Evolutionary conservation across 2,888 invertebrate species (phyloP).

Genomic region (Acanthococcus lagerstroemiae): DNA sequence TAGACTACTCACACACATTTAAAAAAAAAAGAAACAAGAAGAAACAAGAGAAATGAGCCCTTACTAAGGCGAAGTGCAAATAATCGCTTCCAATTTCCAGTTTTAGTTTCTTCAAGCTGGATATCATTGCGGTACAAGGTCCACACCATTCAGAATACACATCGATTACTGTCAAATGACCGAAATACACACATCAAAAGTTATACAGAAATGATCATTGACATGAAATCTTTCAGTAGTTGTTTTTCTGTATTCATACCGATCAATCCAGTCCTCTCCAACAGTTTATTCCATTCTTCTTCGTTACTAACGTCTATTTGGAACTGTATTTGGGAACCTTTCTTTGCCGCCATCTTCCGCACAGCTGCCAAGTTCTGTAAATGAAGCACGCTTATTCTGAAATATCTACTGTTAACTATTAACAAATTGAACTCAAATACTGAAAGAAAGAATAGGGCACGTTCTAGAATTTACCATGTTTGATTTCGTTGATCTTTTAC

Average conservation of each 20-base stretch:
- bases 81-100: slow-evolving; percentile 76
- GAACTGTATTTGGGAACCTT: slow-evolving; percentile 62
- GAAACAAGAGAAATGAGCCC: slow-evolving; percentile 33
- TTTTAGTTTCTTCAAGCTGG: slow-evolving; percentile 73
- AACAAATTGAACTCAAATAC: too few species aligned
- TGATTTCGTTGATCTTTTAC: too few species aligned
- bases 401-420: too few species aligned
- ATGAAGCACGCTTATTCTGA: too few species aligned
- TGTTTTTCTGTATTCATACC: slow-evolving; percentile 46
- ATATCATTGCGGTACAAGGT: slow-evolving; percentile 74
- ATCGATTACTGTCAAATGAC: slow-evolving; percentile 57
- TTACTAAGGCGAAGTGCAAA: slow-evolving; percentile 65
- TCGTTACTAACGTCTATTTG: slow-evolving; percentile 71
- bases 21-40: not conserved
- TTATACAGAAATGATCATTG: not conserved
- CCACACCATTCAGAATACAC: slow-evolving; percentile 88
- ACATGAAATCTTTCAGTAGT: not conserved
- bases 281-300: slow-evolving; percentile 73
- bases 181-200: not conserved
- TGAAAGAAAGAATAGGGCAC: too few species aligned
- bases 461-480: too few species aligned
- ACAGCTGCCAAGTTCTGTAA: slow-evolving; percentile 14
- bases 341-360: slow-evolving; percentile 49
- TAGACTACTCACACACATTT: too few species aligned
- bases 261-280: slow-evolving; percentile 63